These are phyloP conservation scores for Taxidea taxus DNA, from an alignment of 2,113 vertebrate species.

Conservation along the genomic window DNA sequence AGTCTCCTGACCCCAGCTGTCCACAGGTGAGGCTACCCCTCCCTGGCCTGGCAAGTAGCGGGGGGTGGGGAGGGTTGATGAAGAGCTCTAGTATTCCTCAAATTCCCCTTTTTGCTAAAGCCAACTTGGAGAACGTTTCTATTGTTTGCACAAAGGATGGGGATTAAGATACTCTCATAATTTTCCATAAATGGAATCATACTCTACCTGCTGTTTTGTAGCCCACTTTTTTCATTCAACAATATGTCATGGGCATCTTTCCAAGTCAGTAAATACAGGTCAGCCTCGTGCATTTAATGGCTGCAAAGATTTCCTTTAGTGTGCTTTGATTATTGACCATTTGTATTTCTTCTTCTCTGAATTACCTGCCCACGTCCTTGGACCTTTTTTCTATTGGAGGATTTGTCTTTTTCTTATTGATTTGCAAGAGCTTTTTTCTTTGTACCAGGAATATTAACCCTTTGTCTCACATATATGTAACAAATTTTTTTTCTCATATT, in stretches of 20 bases:
- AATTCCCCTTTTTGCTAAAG: not conserved
- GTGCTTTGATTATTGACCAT: slow-evolving; percentile 50
- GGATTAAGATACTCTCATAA: not conserved
- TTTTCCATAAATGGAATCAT: slow-evolving; percentile 27
- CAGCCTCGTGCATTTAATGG: not conserved
- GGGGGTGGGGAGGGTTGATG: rapidly evolving
- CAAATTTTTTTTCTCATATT: not conserved
- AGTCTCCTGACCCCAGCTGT: not conserved
- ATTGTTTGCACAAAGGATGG: not conserved
- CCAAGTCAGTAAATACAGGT: slow-evolving; percentile 50
- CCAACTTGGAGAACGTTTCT: not conserved
- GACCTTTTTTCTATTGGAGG: slow-evolving; percentile 24
- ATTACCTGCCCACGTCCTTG: slow-evolving; percentile 12
- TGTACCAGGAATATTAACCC: slow-evolving; percentile 37
- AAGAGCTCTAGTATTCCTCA: not conserved
- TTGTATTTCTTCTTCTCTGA: slow-evolving; percentile 39
- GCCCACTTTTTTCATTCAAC: slow-evolving; percentile 21
- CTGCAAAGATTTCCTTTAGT: slow-evolving; percentile 21
- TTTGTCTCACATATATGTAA: not conserved
- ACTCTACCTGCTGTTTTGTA: slow-evolving; percentile 44
- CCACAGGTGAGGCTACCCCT: rapidly evolving
- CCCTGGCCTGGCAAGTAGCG: not conserved
- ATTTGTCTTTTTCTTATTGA: slow-evolving; percentile 57
- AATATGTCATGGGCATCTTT: not conserved
- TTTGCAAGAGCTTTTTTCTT: not conserved